Evolutionary conservation across 2,113 vertebrate genomes (phyloP).

Genomic region (Dendrocopos noguchii): DNA sequence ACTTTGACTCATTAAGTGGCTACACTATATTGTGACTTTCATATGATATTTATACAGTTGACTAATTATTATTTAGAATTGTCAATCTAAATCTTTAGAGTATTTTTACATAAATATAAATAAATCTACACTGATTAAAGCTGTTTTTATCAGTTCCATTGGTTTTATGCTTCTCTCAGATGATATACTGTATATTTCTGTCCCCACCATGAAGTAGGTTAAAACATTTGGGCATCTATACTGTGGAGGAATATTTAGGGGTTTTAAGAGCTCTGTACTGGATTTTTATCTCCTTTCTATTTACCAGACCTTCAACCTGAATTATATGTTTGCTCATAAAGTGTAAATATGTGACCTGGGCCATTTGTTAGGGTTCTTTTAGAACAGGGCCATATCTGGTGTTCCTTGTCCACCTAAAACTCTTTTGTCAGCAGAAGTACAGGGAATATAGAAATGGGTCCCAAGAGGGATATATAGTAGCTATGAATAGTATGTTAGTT

Average conservation of each 20-base stretch:
- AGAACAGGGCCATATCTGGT: neutral
- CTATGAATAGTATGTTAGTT: slow-evolving; percentile 36
- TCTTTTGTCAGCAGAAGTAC: slow-evolving; percentile 27
- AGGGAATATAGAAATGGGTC: slow-evolving; percentile 40
- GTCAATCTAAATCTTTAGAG: neutral
- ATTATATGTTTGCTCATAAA: neutral
- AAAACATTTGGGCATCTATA: neutral
- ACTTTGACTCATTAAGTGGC: neutral
- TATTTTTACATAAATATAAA: neutral
- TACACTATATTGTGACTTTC: neutral
- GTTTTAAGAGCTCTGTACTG: neutral
- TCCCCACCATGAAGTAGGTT: neutral
- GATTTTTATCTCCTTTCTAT: neutral
- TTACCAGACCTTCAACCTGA: neutral
- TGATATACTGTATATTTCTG: neutral
- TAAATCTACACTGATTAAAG: neutral
- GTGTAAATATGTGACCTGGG: neutral
- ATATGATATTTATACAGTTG: neutral
- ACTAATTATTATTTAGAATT: neutral
- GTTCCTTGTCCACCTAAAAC: slow-evolving; percentile 37
- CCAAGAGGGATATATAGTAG: slow-evolving; percentile 34
- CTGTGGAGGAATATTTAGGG: neutral
- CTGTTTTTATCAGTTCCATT: neutral
- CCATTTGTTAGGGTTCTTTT: neutral
- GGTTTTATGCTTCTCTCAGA: neutral